Evolutionary conservation across 2,113 vertebrate species (phyloP), one percentile per base, ranked within the genome.

Genomic region (Heliornis fulica): DNA sequence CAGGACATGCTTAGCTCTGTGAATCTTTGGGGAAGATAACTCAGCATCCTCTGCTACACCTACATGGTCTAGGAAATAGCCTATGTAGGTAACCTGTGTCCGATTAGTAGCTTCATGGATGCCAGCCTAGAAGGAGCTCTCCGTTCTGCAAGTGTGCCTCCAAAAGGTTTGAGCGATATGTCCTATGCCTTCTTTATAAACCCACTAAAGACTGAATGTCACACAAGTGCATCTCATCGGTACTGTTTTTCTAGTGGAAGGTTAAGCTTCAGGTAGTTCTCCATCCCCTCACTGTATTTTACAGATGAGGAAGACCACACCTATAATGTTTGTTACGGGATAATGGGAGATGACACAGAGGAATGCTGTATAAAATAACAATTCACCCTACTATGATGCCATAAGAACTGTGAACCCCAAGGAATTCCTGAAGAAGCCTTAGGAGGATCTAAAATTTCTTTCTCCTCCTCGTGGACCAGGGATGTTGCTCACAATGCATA

Each of bases 101-200:
- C 43, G 29, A 34, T 29, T 66, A 79, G 71, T 14, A 65, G 26
- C 31, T 81, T 46, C 29, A 82, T 2, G 5, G 53, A 32, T 86
- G n/a, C 32, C n/a, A 72, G 54, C 16, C 18, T 31, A 48, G n/a
- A 10, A 65, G 41, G 10, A 57, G 8, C 21, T 45, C n/a, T 72
- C 31, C 0, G 0, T 29, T 72, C 48, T 40, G 21, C 48, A 21
- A 69, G 4, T 0, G 0, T 43, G 16, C 28, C 7, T 81, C 40
- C 9, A 69, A 61, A 81, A 54, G 3, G 1, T 36, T 2, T 16
- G 31, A 77, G 59, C 65, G 14, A 31, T 13, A 3, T 51, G 21
- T 69, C 25, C 18, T 43, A 3, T 15, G 4, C 9, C 65, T 83
- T 83, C 36, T 45, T 29, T 57, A 32, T 22, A 69, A 92, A 74